These are phyloP conservation scores for Pecten maximus DNA, from an alignment of 2,888 invertebrate genomes.

Conservation along the genomic window DNA sequence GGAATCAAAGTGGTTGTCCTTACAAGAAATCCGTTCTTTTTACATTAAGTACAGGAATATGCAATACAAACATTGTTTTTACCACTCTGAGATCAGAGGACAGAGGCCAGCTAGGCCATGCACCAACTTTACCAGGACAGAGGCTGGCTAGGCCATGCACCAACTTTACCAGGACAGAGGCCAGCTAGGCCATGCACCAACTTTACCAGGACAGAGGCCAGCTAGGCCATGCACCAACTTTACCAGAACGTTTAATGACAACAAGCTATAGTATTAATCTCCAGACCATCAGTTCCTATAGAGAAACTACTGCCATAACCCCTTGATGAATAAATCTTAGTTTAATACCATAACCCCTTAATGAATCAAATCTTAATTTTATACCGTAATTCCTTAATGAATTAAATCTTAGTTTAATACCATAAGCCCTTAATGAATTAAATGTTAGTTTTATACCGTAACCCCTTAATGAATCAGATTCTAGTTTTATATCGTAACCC, in stretches of 20 bases:
- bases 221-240: neutral
- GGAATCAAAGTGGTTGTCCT: no score
- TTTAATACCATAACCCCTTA: neutral
- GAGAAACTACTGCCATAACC: neutral
- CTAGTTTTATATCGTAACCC: neutral
- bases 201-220: neutral
- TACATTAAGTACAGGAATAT: neutral
- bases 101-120: neutral
- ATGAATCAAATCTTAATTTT: no score
- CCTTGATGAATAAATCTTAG: neutral
- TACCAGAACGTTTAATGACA: neutral
- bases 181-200: neutral
- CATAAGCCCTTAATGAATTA: no score
- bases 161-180: neutral
- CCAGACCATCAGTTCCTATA: neutral
- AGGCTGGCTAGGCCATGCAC: neutral
- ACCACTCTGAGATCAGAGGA: neutral
- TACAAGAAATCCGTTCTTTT: neutral
- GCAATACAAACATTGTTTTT: neutral
- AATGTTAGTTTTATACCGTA: no score
- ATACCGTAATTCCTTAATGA: neutral
- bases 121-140: neutral
- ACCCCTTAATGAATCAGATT: neutral
- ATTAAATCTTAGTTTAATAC: neutral
- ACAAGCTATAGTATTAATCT: neutral